Percentiles rank a stretch among this genome's conserved stretches.
phyloP scores from a whole-genome alignment of 2,888 invertebrate genomes.

The Drosophila neotestacea region DNA sequence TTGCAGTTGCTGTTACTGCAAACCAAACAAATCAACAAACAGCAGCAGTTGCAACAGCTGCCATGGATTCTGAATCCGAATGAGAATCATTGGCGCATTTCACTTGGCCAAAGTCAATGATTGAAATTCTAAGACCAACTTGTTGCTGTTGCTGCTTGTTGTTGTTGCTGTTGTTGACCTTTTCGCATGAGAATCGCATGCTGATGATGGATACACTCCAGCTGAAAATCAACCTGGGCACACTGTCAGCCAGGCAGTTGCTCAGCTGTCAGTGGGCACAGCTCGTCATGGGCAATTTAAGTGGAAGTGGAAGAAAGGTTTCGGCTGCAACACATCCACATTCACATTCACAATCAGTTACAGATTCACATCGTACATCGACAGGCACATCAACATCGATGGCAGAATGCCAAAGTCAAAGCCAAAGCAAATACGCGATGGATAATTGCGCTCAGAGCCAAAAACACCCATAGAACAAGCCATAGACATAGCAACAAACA shows the following conservation, averaged over 20 bases:
- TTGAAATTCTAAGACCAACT: slow-evolving; percentile 75
- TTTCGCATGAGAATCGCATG: slow-evolving; percentile 79
- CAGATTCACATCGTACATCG: slow-evolving; percentile 20
- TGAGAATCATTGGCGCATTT: slow-evolving; percentile 66
- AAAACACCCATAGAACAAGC: slow-evolving; percentile 54
- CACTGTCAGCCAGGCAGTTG: slow-evolving; percentile 70
- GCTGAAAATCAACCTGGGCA: slow-evolving; percentile 42
- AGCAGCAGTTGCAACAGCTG: slow-evolving; percentile 42
- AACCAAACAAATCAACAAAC: slow-evolving; percentile 34
- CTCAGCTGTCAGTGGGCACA: slow-evolving; percentile 79
- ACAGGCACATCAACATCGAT: slow-evolving; percentile 55
- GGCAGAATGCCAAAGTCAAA: slow-evolving; percentile 59
- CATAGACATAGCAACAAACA: slow-evolving; percentile 36
- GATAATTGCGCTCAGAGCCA: slow-evolving; percentile 68
- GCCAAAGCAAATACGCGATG: slow-evolving; percentile 61
- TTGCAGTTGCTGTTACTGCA: slow-evolving; percentile 28
- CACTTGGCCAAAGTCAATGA: slow-evolving; percentile 71
- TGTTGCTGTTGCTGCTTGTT: slow-evolving; percentile 41
- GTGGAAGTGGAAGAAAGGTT: slow-evolving; percentile 80
- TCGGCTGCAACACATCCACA: slow-evolving; percentile 24
- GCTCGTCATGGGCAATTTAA: slow-evolving; percentile 82
- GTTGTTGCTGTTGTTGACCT: slow-evolving; percentile 65
- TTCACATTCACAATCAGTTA: slow-evolving; percentile 10
- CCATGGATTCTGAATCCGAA: slow-evolving; percentile 21
- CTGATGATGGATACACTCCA: slow-evolving; percentile 78